Percentiles rank a stretch among this genome's conserved stretches.
phyloP scores from a whole-genome alignment of 2,797 vertebrate genomes.

The Cossypha dichroa region DNA sequence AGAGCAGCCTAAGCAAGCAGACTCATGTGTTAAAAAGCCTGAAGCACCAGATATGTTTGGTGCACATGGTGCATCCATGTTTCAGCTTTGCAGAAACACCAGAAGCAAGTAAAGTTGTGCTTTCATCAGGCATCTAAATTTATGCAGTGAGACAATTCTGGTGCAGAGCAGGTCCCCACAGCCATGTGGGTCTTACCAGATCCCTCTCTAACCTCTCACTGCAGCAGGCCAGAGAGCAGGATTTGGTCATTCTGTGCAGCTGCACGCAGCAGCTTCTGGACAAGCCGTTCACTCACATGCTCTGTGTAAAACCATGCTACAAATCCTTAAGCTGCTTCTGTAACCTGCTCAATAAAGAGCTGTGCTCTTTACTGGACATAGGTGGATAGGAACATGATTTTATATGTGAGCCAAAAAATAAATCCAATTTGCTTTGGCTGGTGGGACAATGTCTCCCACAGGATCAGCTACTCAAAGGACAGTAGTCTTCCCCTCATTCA shows the following conservation, averaged over 20 bases:
- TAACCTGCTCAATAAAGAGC: background rate
- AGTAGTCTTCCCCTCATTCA: background rate
- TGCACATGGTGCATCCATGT: background rate
- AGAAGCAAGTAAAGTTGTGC: background rate
- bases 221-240: background rate
- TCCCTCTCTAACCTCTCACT: background rate
- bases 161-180: background rate
- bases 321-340: background rate
- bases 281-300: background rate
- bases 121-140: background rate
- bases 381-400: background rate
- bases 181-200: fast-evolving
- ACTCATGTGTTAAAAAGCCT: background rate
- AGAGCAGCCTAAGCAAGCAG: background rate
- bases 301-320: background rate
- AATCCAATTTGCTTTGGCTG: background rate
- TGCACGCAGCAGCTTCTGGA: background rate
- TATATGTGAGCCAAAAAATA: background rate
- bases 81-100: background rate
- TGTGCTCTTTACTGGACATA: background rate
- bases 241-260: background rate
- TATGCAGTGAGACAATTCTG: background rate
- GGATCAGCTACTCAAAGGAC: background rate
- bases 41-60: background rate
- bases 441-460: background rate